Base-by-base conservation (phyloP, 2,797 vertebrate species). In the Sebastolobus alascanus region DNA sequence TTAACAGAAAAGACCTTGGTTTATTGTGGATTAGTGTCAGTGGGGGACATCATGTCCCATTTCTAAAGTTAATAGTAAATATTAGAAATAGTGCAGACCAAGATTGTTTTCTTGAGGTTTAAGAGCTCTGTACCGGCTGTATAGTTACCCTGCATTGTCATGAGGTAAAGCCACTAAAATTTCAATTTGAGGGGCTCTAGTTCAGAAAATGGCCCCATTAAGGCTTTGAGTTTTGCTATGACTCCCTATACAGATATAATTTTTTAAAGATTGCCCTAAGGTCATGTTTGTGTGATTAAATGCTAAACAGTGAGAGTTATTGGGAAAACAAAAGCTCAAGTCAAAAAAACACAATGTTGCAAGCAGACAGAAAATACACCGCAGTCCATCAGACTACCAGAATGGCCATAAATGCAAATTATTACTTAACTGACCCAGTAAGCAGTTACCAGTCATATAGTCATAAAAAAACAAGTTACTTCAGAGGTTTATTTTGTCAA, bases 11-110 rank as follows among this genome's bases (percentile, higher is more conserved):
- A 90, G 29, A 89, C 70, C 61, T 31, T 75, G 84, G 93, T 90
- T 92, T 93, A 90, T 87, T 83, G 60, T 84, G 91, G 87, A 91
- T 93, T 90, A 92, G 66, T 73, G 81, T 90, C 79, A 77, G 83
- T 4, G 65, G 86, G 85, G 80, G 83, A 80, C 84, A 68, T 73
- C 59, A 64, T 77, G 77, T 79, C 75, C 82, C 65, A 54, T 68
- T 68, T 84, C 55, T 68, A 14, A 87, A 76, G 72, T 81, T 82
- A 87, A 92, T 82, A 67, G 64, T 80, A 87, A 85, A 90, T 83
- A 90, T 89, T 82, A 91, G 68, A 61, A 77, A 80, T 56, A 86
- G 66, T 46, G 13, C 27, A 73, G 66, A 79, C 22, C 8, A 43
- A 59, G 22, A 43, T 73, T 89, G 87, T 90, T 92, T 91, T 84